Percentiles rank a stretch among this genome's conserved stretches.
Evolutionary conservation across 2,888 invertebrate species (phyloP).

Genomic region (Rapana venosa): DNA sequence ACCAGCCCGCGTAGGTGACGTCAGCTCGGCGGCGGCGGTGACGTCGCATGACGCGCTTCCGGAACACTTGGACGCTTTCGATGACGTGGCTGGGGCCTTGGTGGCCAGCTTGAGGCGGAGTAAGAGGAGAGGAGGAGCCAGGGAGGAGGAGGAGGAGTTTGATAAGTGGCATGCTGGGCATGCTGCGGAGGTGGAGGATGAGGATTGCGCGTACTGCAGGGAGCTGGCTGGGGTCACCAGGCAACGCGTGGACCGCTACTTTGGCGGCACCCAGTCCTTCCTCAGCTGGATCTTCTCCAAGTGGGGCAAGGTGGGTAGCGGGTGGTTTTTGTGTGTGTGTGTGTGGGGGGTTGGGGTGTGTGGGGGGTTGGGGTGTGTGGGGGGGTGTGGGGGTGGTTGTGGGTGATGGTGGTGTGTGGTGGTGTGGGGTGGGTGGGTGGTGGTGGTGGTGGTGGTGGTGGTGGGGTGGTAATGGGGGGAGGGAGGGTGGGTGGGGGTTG

Average conservation of each 20-base stretch:
- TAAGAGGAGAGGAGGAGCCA: neutral
- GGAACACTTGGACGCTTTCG: slow-evolving; percentile 39
- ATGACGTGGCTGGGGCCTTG: neutral
- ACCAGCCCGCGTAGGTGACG: neutral
- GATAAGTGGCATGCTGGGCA: slow-evolving; percentile 19
- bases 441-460: neutral
- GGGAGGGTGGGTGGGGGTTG: neutral
- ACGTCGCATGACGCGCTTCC: slow-evolving; percentile 17
- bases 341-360: neutral
- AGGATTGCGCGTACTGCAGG: slow-evolving; percentile 47
- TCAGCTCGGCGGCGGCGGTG: neutral
- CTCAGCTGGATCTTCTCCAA: slow-evolving; percentile 56
- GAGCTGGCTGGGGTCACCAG: slow-evolving; percentile 38
- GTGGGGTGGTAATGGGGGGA: neutral
- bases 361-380: neutral
- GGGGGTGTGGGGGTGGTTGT: neutral
- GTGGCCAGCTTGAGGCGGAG: neutral
- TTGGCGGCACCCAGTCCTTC: slow-evolving; percentile 53
- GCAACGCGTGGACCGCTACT: slow-evolving; percentile 49
- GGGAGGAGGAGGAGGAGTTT: neutral
- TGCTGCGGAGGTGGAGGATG: neutral
- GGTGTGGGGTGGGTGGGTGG: neutral
- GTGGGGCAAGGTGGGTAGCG: slow-evolving; percentile 54
- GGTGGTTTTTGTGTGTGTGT: neutral
- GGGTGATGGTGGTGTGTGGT: neutral